Evolutionary conservation across 2,888 invertebrate species (phyloP).

Genomic region (Monochamus alternatus): DNA sequence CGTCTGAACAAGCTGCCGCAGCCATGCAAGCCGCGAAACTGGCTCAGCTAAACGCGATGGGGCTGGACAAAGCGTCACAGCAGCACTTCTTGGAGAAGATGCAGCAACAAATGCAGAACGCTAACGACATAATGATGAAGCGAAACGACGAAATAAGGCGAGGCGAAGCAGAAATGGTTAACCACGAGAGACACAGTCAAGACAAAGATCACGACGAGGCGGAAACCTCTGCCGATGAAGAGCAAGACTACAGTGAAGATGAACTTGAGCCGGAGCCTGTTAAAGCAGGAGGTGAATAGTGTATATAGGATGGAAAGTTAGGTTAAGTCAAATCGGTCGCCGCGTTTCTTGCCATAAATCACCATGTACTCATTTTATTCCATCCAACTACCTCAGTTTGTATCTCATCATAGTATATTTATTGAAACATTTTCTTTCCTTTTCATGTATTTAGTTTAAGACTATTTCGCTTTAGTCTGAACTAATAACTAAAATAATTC

Average conservation of each 20-base stretch:
- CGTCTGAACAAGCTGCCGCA: constrained; percentile 77
- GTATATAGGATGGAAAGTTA: constrained; percentile 55
- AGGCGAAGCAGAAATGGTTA: constrained; percentile 74
- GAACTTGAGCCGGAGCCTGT: constrained; percentile 71
- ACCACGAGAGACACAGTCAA: constrained; percentile 71
- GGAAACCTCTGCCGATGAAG: constrained; percentile 74
- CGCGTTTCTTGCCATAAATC: constrained; percentile 59
- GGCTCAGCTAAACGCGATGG: constrained; percentile 83
- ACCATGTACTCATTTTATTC: constrained; percentile 71
- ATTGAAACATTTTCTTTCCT: constrained; percentile 55
- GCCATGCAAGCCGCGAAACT: constrained; percentile 86
- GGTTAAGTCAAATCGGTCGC: constrained; percentile 55
- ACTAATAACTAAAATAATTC: constrained; percentile 61
- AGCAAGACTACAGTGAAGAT: constrained; percentile 73
- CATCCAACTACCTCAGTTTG: constrained; percentile 82
- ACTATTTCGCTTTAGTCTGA: constrained; percentile 35
- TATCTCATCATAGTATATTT: constrained; percentile 59
- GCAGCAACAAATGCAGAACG: constrained; percentile 76
- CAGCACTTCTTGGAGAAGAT: constrained; percentile 78
- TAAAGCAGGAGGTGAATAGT: constrained; percentile 70
- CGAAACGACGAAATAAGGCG: constrained; percentile 70
- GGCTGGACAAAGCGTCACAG: constrained; percentile 71
- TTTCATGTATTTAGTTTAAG: constrained; percentile 27
- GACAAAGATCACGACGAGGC: constrained; percentile 68
- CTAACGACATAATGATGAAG: constrained; percentile 74